Percentiles rank a stretch among this genome's conserved stretches.
Conservation (phyloP, 2,888 invertebrate species). For the Frankliniella intonsa region DNA sequence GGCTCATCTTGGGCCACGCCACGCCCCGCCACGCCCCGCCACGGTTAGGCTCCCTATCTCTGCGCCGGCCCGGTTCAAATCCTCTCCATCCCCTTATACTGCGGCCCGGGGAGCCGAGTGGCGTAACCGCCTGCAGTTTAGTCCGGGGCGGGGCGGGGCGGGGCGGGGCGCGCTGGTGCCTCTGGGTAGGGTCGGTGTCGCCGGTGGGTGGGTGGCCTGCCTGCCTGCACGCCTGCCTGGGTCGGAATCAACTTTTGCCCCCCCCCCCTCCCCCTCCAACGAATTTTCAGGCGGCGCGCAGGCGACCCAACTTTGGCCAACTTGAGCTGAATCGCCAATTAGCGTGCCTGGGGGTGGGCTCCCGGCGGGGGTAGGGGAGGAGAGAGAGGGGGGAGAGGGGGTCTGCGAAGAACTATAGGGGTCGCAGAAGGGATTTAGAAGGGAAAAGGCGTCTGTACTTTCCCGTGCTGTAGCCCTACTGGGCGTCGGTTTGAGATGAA, state of each 20-base stretch:
- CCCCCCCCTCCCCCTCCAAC: not conserved
- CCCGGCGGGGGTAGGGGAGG: too few species aligned
- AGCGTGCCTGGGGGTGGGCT: not conserved
- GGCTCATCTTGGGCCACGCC: not conserved
- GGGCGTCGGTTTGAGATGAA: not conserved
- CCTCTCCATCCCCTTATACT: too few species aligned
- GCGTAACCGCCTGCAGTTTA: not conserved
- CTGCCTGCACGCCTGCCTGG: not conserved
- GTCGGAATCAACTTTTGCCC: not conserved
- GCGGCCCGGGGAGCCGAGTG: not conserved
- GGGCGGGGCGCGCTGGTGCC: too few species aligned
- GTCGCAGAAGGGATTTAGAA: too few species aligned
- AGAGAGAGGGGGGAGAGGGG: too few species aligned
- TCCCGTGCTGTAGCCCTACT: too few species aligned
- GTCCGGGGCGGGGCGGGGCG: not conserved
- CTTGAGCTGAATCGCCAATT: constrained; percentile 6
- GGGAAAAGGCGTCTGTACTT: not conserved
- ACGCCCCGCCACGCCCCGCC: not conserved
- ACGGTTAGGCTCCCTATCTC: not conserved
- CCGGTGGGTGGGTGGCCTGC: too few species aligned
- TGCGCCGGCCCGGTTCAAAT: too few species aligned
- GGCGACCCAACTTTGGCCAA: not conserved
- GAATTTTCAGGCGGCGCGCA: not conserved
- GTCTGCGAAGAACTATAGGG: too few species aligned
- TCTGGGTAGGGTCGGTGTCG: too few species aligned